Percentiles rank a stretch among this genome's conserved stretches.
These are phyloP conservation scores for Coptodon bakossiorum DNA, from an alignment of 2,113 vertebrate species.

Conservation along the genomic window DNA sequence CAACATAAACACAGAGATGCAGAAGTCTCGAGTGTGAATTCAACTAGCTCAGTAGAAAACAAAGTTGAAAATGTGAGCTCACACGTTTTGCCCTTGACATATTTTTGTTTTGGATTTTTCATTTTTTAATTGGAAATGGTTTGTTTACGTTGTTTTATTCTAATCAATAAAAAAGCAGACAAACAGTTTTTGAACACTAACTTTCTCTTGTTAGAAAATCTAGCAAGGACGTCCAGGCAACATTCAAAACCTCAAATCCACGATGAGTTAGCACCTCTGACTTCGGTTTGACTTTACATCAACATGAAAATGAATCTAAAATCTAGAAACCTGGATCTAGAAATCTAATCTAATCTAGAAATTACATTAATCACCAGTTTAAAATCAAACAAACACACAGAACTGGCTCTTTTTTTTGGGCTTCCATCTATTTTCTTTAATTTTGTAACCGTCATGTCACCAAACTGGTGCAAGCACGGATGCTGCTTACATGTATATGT, in stretches of 20 bases:
- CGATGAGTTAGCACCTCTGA: background rate
- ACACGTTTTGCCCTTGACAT: background rate
- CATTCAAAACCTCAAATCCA: background rate
- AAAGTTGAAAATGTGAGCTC: background rate
- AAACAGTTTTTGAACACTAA: background rate
- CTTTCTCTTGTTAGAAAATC: background rate
- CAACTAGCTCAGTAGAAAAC: background rate
- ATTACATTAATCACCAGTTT: background rate
- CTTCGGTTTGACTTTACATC: background rate
- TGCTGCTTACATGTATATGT: background rate
- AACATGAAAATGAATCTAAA: background rate
- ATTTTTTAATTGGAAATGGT: background rate
- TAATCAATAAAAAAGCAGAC: background rate
- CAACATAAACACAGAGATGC: background rate
- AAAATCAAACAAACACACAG: background rate
- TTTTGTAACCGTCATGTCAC: background rate
- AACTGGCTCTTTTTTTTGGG: background rate
- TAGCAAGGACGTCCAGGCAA: background rate
- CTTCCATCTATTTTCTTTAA: background rate
- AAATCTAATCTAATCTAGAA: background rate
- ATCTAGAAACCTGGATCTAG: accelerated
- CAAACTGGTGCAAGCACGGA: background rate
- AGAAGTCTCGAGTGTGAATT: background rate
- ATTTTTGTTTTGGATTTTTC: background rate
- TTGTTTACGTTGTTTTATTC: background rate